Evolutionary conservation across 2,113 vertebrate species (phyloP), one percentile per base, ranked within the genome.

Genomic region (Cynocephalus volans): DNA sequence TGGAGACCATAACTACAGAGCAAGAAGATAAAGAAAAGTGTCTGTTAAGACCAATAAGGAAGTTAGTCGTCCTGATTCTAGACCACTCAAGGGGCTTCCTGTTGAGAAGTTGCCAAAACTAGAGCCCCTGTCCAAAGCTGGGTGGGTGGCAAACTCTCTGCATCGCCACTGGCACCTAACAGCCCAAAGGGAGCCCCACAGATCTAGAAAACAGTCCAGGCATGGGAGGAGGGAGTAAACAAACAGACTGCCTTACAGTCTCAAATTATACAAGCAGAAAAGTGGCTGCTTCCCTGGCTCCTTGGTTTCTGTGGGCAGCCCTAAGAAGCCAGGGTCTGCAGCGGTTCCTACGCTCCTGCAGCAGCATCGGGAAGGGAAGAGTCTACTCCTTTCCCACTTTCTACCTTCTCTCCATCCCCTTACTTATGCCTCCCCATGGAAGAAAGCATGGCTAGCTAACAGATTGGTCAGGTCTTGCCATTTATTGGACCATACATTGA

Each of bases 81-180:
- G 67, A 62, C 13, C 45, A 19, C 26, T 17, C 10, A 0, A 31
- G 31, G 50, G 50, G 33, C 41, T 89, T 67, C 50, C 10, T 11
- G 19, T 26, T 12, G 18, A 86, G 67, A 24, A 1, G 50, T 7
- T 7, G 11, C 50, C 69, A 17, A 88, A 24, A 21, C 5, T 11
- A 28, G 19, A 28, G 33, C 10, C 50, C 8, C 6, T 4, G 0
- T 1, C 41, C 12, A 0, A 0, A 6, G 13, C 17, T 58, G 21
- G 0, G 0, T 24, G 18, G 18, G 17, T 5, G 10, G 31, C 13
- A 3, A 17, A 31, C 54, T 67, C 41, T 54, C 62, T n/a, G 6
- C 18, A 11, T 54, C 33, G 8, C 18, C 21, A 4, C 12, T 36
- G 41, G 62, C 23, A 23, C 7, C 56, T 41, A 45, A 11, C 33